Base-by-base conservation (phyloP, 2,113 vertebrate species). In the Erinaceus europaeus region DNA sequence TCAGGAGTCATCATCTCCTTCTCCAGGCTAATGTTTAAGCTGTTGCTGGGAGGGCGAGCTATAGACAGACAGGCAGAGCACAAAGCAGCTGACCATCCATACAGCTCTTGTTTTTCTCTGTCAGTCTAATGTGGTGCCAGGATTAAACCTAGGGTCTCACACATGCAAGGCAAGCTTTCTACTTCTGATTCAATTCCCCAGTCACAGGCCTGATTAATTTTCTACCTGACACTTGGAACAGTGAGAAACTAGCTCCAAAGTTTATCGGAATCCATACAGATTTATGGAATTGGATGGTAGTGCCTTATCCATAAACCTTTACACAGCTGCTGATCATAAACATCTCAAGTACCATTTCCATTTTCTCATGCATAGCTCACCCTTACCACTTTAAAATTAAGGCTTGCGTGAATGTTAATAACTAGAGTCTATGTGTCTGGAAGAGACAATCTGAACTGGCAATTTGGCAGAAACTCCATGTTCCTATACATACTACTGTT, bases 381-480 rank as follows among this genome's bases (percentile, higher is more conserved):
- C 69, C 91, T 88, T 92, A 89, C 94, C 91, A 92, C 86, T 88
- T 95, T 79, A 95, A 94, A 96, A 94, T 52, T 84, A 74, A 89
- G 57, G 72, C 79, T 73, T 36, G 91, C 90, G 91, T 87, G 93
- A 95, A 96, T 95, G 81, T 96, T 95, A 97, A n/a, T n/a, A n/a
- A 95, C 91, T 95, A 38, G 86, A 92, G 69, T 93, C 91, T 89
- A 89, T 95, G 91, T 94, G 94, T 88, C 94, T 95, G 83, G 75
- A 93, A 95, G 89, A 95, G 89, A 88, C 92, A 94, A 83, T 91
- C 86, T 93, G 88, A 96, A 85, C 88, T 92, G 91, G 93, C 90
- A 96, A 88, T 53, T 52, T 89, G 89, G 92, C 92, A 89, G 69
- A 90, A 82, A 83, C 85, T 23, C 80, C 86, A 86, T 90, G 92